Conservation (phyloP, 2,113 vertebrate species). For the Lipotes vexillifer region DNA sequence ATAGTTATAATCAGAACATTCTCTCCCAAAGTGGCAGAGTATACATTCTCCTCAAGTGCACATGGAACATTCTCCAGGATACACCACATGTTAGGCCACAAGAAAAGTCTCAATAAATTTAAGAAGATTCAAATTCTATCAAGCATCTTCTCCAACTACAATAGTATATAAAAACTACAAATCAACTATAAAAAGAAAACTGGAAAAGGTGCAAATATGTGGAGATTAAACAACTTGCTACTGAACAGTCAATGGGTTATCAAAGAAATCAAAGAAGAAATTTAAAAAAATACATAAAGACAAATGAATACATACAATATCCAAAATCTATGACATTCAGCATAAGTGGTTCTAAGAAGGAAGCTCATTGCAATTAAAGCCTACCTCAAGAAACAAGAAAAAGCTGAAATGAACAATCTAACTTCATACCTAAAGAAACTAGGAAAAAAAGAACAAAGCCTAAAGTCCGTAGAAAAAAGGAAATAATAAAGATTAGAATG, state of each 20-base stretch:
- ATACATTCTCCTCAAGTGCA: no score
- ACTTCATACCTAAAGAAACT: background rate
- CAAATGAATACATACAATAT: background rate
- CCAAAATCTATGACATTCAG: background rate
- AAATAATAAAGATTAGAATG: background rate
- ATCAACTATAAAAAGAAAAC: background rate
- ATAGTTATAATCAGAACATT: background rate
- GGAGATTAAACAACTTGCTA: background rate
- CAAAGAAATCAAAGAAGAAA: background rate
- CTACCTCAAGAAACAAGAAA: background rate
- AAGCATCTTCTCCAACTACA: no score
- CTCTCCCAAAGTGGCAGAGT: no score
- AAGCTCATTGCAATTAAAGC: background rate
- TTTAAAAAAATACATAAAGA: background rate
- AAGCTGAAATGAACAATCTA: background rate
- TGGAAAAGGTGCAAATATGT: background rate
- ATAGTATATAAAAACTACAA: no score
- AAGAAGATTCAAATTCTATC: no score
- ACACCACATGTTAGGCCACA: no score
- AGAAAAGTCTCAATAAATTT: no score
- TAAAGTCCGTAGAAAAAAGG: background rate
- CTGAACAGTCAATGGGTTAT: background rate
- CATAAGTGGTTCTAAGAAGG: background rate
- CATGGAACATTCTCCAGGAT: no score
- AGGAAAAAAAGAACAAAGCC: background rate